Conservation (phyloP, 1,140 invertebrate genomes). For the Cherax destructor region DNA sequence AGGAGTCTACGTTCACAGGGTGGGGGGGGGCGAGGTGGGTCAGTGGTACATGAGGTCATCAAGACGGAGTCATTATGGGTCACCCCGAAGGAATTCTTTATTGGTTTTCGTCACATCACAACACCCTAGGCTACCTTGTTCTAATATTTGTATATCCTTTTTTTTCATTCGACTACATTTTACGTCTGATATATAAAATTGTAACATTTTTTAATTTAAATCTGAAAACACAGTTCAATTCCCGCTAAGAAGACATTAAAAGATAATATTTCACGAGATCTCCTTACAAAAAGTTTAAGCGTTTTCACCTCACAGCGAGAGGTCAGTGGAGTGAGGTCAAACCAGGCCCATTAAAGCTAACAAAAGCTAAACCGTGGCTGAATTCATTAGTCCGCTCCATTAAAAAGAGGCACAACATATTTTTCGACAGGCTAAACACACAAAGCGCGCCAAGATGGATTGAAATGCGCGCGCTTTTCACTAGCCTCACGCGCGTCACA, state of each 20-base stretch:
- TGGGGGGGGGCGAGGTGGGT: background rate
- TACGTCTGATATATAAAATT: background rate
- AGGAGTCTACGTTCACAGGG: no score
- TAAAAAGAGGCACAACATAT: constrained; percentile 49
- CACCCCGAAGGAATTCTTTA: background rate
- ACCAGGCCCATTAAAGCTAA: background rate
- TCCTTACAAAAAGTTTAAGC: no score
- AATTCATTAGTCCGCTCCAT: constrained; percentile 39
- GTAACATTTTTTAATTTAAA: background rate
- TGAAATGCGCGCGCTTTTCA: constrained; percentile 34
- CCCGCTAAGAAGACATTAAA: background rate
- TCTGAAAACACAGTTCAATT: background rate
- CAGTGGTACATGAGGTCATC: background rate
- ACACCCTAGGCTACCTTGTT: background rate
- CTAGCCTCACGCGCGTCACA: constrained; percentile 9
- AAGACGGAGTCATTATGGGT: background rate
- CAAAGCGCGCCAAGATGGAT: constrained; percentile 29
- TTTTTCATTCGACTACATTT: background rate
- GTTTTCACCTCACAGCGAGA: no score
- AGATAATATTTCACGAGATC: background rate
- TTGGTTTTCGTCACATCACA: background rate
- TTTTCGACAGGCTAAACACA: constrained; percentile 33
- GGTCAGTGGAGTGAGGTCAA: constrained; percentile 4
- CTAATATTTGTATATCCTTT: background rate
- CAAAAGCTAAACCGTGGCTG: constrained; percentile 14